Conservation (phyloP, 2,888 invertebrate species). For the Oligia fasciuncula region DNA sequence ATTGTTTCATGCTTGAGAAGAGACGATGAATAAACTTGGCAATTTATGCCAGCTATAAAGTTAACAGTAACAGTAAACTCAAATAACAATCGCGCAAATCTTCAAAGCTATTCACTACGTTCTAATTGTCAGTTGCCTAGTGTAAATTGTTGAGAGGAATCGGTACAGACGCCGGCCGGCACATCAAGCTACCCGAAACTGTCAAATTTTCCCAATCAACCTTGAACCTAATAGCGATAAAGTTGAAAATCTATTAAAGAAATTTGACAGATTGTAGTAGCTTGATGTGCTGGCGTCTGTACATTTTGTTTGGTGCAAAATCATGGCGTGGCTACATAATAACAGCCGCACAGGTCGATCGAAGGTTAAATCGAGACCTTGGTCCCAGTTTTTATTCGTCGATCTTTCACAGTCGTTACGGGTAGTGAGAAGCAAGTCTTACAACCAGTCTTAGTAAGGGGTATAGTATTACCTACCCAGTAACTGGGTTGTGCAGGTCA, state of each 20-base stretch:
- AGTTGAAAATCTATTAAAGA: too few species aligned
- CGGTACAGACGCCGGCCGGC: not conserved
- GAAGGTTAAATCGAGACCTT: not conserved
- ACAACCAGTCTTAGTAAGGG: not conserved
- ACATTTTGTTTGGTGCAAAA: slow-evolving; percentile 10
- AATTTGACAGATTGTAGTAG: too few species aligned
- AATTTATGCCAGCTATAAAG: slow-evolving; percentile 83
- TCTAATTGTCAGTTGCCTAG: slow-evolving; percentile 63
- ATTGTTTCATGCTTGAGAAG: slow-evolving; percentile 84
- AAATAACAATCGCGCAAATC: slow-evolving; percentile 76
- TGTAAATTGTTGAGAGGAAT: slow-evolving; percentile 31
- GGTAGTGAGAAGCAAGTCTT: not conserved
- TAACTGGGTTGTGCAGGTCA: not conserved
- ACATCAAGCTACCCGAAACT: too few species aligned
- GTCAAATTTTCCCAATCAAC: too few species aligned
- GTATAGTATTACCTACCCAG: not conserved
- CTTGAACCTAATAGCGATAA: too few species aligned
- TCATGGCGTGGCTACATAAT: not conserved
- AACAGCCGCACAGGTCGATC: not conserved
- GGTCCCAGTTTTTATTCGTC: not conserved
- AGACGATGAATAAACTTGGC: slow-evolving; percentile 82
- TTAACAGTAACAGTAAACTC: slow-evolving; percentile 75
- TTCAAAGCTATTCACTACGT: slow-evolving; percentile 65
- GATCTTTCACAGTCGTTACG: not conserved
- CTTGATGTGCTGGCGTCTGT: not conserved